Evolutionary conservation across 2,113 vertebrate genomes (phyloP), one percentile per base, ranked within the genome.

Genomic region (Hippocampus abdominalis): DNA sequence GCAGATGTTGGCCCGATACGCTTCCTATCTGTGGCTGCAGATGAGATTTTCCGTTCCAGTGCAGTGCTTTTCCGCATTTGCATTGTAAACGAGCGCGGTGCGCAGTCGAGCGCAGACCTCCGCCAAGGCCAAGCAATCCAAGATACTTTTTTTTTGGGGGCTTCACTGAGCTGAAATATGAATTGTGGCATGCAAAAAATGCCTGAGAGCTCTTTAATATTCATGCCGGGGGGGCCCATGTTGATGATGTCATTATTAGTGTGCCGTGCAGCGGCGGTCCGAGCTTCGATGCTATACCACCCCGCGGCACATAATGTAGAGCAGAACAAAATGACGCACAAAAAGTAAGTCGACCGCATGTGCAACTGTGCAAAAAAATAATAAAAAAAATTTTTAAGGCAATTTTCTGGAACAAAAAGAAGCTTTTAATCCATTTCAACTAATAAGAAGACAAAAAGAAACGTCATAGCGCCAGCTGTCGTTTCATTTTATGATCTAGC

Each of bases 1-100:
- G 82, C 87, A 87, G 86, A 89, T 88, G 83, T 84, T 78, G 64
- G 67, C 64, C 70, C 3, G 83, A 87, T 88, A 80, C 66, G 77
- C 73, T 77, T 60, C 57, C 57, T 81, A 83, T 84, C 82, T 81
- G 74, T 56, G 15, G 10, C 76, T 2, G 40, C 75, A 76, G 77
- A 77, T 77, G 75, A 84, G 71, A 64, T 79, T 62, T 42, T 83
- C 74, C 0, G 61, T 67, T 84, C 82, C 63, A 27, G 7, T 46
- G 21, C 39, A 85, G 81, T 81, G 73, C 66, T 16, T 78, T 36
- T 62, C 64, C 69, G 48, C 70, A 74, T 83, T 84, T 72, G 70
- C 87, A 78, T 83, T 77, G 69, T 48, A 68, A 80, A 77, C 23
- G 16, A 46, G 63, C 42, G 20, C 5, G 63, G 23, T 15, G 12